Evolutionary conservation across 2,797 vertebrate species (phyloP), one percentile per base, ranked within the genome.

Genomic region (Chrosomus eos): DNA sequence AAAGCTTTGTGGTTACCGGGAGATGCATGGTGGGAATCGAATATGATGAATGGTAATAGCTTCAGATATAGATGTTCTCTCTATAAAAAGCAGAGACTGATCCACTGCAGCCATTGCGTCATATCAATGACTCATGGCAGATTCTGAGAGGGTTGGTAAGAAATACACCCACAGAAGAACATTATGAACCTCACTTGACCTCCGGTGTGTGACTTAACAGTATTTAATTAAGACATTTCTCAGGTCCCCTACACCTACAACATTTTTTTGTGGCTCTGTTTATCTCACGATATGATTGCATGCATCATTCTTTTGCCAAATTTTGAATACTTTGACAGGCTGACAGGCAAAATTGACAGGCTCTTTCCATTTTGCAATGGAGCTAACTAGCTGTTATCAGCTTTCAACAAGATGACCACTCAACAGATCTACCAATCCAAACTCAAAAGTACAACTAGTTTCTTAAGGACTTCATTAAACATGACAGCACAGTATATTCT

Each of bases 21-120:
- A 43, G n/a, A 72, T 62, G 53, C 75, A 79, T 79, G 80, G 28
- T 68, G 53, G 73, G 68, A 85, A 80, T 64, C 23, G 1, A 21
- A 53, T 45, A 38, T 71, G 66, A 85, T 60, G 36, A 67, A 84
- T 10, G 43, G 62, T 23, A 77, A 68, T 58, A 70, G n/a, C 48
- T 58, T 70, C 64, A 55, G 73, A 71, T 82, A 36, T 75, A 76
- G 51, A 83, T 79, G 85, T 51, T 83, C 58, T 67, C 31, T 62
- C 58, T 53, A 71, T 43, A 64, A 80, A 79, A 79, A 79, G 70
- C 64, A 1, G 62, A 86, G 33, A 36, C 26, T 73, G 87, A 82
- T 70, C 62, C 67, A 66, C 36, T 68, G 60, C 21, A 84, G 82
- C 38, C 67, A 64, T 23, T 38, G 55, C 23, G 28, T 72, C 26